These are phyloP conservation scores for Lonchura striata DNA, from an alignment of 2,113 vertebrate genomes.

Conservation along the genomic window DNA sequence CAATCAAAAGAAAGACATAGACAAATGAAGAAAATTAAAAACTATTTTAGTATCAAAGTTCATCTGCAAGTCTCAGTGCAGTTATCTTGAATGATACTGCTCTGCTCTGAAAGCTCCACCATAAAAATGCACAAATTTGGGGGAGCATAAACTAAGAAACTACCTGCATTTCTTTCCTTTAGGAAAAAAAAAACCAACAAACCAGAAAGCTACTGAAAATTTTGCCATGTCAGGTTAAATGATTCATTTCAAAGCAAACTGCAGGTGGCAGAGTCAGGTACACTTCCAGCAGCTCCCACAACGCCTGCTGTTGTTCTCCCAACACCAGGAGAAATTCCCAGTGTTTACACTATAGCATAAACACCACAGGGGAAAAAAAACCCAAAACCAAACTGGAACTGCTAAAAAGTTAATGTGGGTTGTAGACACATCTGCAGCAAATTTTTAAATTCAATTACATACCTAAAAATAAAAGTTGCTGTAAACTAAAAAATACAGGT, in stretches of 20 bases:
- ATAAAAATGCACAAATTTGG: background rate
- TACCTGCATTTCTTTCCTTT: background rate
- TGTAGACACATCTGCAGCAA: background rate
- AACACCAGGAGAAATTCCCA: background rate
- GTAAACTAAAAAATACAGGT: background rate
- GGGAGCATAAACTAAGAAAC: background rate
- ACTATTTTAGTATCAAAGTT: background rate
- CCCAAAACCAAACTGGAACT: background rate
- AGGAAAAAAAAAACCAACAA: background rate
- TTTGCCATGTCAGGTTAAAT: background rate
- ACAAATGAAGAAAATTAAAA: background rate
- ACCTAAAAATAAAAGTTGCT: background rate
- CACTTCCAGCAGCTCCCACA: background rate
- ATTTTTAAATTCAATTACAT: background rate
- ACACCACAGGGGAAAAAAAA: background rate
- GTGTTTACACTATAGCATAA: background rate
- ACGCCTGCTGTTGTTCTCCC: background rate
- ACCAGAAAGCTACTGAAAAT: background rate
- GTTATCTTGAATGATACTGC: background rate
- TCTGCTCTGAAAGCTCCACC: background rate
- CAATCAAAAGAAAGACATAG: background rate
- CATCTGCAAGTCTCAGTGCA: background rate
- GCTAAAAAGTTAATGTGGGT: background rate
- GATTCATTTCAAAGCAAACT: background rate
- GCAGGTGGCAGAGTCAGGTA: constrained; percentile 43